Percentiles rank a stretch among this genome's conserved stretches.
Evolutionary conservation across 2,888 invertebrate species (phyloP).

Genomic region (Caenorhabditis doughertyi): DNA sequence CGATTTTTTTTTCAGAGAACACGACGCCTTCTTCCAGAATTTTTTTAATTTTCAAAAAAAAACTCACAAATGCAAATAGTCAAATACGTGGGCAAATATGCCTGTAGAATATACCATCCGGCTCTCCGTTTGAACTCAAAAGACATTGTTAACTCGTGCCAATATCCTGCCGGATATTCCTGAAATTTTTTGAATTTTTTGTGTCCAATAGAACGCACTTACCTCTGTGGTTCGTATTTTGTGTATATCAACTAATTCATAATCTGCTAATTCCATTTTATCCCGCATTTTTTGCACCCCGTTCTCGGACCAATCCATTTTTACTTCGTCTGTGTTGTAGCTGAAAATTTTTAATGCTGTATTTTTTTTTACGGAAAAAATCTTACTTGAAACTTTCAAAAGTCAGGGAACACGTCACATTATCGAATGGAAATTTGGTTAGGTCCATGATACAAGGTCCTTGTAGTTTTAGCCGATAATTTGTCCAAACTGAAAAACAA

Average conservation of each 20-base stretch:
- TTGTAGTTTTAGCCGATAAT: slow-evolving; percentile 81
- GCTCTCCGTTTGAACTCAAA: slow-evolving; percentile 82
- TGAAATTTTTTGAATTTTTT: slow-evolving; percentile 36
- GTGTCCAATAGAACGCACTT: background rate
- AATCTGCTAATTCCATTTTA: slow-evolving; percentile 83
- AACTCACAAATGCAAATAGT: slow-evolving; percentile 82
- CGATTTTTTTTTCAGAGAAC: background rate
- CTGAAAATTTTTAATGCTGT: slow-evolving; percentile 57
- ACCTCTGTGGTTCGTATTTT: slow-evolving; percentile 79
- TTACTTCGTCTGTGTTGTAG: slow-evolving; percentile 83
- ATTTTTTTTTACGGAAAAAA: background rate
- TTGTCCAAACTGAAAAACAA: slow-evolving; percentile 80
- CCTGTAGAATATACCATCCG: slow-evolving; percentile 82
- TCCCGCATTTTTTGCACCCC: slow-evolving; percentile 82
- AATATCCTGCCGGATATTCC: slow-evolving; percentile 82
- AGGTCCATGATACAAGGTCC: slow-evolving; percentile 82
- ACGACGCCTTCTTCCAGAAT: too few relatives aligned
- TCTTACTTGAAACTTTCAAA: slow-evolving; percentile 82
- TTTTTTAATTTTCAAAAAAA: background rate
- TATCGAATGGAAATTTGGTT: slow-evolving; percentile 82
- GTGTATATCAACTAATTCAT: slow-evolving; percentile 78
- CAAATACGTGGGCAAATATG: slow-evolving; percentile 82
- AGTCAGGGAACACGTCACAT: slow-evolving; percentile 82
- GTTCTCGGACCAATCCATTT: slow-evolving; percentile 80
- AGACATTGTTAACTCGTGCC: slow-evolving; percentile 82